Evolutionary conservation across 2,888 invertebrate species (phyloP), one percentile per base, ranked within the genome.

Genomic region (Parochlus steinenii): DNA sequence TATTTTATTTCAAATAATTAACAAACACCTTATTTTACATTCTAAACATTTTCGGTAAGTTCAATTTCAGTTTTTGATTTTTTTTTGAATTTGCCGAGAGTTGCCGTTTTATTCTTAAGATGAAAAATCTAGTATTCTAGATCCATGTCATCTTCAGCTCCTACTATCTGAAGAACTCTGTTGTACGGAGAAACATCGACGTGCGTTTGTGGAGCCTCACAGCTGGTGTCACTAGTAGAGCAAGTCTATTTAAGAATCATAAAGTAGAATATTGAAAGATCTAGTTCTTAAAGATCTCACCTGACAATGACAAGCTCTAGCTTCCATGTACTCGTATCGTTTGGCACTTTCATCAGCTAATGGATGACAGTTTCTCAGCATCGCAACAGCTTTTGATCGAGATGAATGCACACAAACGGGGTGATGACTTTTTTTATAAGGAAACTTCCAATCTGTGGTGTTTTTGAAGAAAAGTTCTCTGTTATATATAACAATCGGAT

Each of bases 381-480:
- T 67, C 1, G 71, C 74, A 11, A 71, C 65, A 1, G 73, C 69
- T 33, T 71, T 67, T 40, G 67, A 68, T 3, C 76, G 63, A 2
- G 71, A 71, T 2, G 73, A 75, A 53, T 86, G 85, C 27, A 77
- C 74, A 56, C 87, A 89, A 2, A 87, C 86, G 0, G 82, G 83
- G 53, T 89, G 87, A 46, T 73, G 71, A 1, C 82, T 81, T 41
- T 76, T 71, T 53, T 86, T 87, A 58, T 74, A 87, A 0, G 87
- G 87, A 51, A 87, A 85, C 52, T 80, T 72, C 77, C 82, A 87
- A 58, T 87, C 85, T 0, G 83, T 74, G n/a, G n/a, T 44, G 78
- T 74, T 81, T 82, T 53, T 2, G 54, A 52, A 34, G 33, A 41
- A 23, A 18, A 30, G 12, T n/a, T n/a, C n/a, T n/a, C 4, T 17